A percentile compares a stretch with the other conserved stretches of the same genome.
Evolutionary conservation across 30 jellyfish, hydroid and myxozoan genomes (phyloP).

Genomic region (Mastigias papua): DNA sequence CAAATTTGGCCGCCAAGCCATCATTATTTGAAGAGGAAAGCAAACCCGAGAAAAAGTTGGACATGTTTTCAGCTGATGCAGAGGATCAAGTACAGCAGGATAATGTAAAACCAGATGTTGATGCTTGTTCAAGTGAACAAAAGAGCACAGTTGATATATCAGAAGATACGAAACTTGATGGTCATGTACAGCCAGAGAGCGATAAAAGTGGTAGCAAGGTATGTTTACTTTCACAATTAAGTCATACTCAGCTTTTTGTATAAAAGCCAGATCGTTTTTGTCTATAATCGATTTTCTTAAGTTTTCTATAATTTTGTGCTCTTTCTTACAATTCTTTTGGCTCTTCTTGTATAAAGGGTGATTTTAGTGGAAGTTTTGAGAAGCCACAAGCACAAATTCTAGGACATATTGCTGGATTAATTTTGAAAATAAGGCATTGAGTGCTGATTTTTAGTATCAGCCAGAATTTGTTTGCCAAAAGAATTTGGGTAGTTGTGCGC

Average conservation of each 20-base stretch:
- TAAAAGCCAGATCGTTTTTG: not conserved
- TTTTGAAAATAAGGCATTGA: no score
- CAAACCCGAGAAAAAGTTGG: conserved; percentile 65
- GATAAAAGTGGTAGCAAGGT: not conserved
- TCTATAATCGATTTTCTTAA: not conserved
- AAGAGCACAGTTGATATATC: not conserved
- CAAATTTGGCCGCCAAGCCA: conserved; percentile 62
- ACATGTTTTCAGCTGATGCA: conserved; percentile 64
- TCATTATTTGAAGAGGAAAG: conserved; percentile 64
- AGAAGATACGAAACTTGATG: not conserved
- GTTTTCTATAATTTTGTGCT: no score
- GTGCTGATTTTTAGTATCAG: no score
- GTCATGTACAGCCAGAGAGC: not conserved
- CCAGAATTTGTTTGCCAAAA: no score
- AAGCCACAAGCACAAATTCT: no score
- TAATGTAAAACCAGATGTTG: not conserved
- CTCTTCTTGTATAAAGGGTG: no score
- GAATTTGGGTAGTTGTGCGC: no score
- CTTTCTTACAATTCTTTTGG: no score
- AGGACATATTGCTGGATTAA: no score
- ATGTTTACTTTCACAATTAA: not conserved
- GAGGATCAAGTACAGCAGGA: conserved; percentile 4
- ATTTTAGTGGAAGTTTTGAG: no score
- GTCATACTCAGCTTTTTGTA: not conserved
- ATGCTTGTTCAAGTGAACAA: not conserved